A percentile compares a stretch with the other conserved stretches of the same genome.
phyloP scores from a whole-genome alignment of 2,888 invertebrate genomes.

The Drosophila neonasuta region DNA sequence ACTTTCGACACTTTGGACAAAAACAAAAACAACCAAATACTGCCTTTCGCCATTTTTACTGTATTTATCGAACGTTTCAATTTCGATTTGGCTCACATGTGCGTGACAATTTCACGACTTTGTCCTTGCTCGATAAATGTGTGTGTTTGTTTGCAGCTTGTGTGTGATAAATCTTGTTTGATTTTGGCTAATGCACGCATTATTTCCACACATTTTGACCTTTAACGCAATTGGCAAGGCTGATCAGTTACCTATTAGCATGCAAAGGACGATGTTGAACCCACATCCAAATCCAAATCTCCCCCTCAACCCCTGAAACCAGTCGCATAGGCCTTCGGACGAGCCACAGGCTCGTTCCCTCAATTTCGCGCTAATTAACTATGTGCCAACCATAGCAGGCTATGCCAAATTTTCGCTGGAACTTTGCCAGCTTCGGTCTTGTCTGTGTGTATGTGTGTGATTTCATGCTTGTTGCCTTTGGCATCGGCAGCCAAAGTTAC shows the following conservation, averaged over 20 bases:
- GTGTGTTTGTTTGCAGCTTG: conserved; percentile 8
- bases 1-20: conserved; percentile 54
- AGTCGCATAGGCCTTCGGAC: not conserved
- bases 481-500: conserved; percentile 53
- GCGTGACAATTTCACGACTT: conserved; percentile 60
- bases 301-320: not conserved
- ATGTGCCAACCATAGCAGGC: conserved; percentile 64
- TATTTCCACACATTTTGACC: conserved; percentile 58
- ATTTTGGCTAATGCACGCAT: conserved; percentile 64
- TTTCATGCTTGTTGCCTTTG: conserved; percentile 73
- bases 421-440: conserved; percentile 57
- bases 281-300: not conserved
- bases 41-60: not conserved
- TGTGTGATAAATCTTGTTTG: conserved; percentile 66
- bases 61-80: conserved; percentile 55
- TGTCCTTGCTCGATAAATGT: conserved; percentile 15
- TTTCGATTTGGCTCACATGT: conserved; percentile 57
- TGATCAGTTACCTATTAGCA: conserved; percentile 72
- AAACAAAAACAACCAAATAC: conserved; percentile 9
- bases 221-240: conserved; percentile 60
- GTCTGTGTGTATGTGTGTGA: conserved; percentile 57
- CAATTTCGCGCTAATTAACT: conserved; percentile 76
- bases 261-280: conserved; percentile 43
- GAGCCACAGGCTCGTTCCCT: conserved; percentile 30
- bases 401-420: conserved; percentile 54